phyloP scores from a whole-genome alignment of 2,888 invertebrate genomes.

The Tanytarsus gracilentus region DNA sequence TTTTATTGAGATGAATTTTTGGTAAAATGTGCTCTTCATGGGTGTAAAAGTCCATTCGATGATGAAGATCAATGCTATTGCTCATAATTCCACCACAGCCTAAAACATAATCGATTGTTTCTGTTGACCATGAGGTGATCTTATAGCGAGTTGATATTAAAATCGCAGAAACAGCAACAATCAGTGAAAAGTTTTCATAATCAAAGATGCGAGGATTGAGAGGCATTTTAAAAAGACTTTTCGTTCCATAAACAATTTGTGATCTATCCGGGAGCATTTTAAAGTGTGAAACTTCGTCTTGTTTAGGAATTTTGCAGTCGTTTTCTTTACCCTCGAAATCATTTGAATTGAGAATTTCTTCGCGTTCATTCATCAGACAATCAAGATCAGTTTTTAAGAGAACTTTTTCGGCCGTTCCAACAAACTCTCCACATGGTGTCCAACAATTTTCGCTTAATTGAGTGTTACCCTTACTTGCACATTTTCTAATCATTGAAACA shows the following conservation, averaged over 20 bases:
- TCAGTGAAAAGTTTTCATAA: constrained; percentile 45
- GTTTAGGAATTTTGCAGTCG: not conserved
- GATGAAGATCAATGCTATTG: no score
- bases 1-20: not conserved
- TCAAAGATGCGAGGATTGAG: not conserved
- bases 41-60: not conserved
- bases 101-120: constrained; percentile 52
- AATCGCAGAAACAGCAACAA: constrained; percentile 51
- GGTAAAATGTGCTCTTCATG: not conserved
- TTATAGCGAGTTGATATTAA: constrained; percentile 53
- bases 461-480: not conserved
- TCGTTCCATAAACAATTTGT: constrained; percentile 49
- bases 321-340: constrained; percentile 39
- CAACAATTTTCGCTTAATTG: not conserved
- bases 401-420: constrained; percentile 34
- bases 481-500: not conserved
- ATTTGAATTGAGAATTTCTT: constrained; percentile 36
- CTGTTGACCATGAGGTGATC: constrained; percentile 51
- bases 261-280: constrained; percentile 49
- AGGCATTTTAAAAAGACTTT: constrained; percentile 33
- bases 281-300: constrained; percentile 46
- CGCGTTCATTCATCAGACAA: constrained; percentile 36
- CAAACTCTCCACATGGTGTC: not conserved
- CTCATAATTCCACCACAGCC: constrained; percentile 30
- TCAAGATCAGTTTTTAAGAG: constrained; percentile 37